Evolutionary conservation across 2,113 vertebrate genomes (phyloP).

Genomic region (Labeo catla): DNA sequence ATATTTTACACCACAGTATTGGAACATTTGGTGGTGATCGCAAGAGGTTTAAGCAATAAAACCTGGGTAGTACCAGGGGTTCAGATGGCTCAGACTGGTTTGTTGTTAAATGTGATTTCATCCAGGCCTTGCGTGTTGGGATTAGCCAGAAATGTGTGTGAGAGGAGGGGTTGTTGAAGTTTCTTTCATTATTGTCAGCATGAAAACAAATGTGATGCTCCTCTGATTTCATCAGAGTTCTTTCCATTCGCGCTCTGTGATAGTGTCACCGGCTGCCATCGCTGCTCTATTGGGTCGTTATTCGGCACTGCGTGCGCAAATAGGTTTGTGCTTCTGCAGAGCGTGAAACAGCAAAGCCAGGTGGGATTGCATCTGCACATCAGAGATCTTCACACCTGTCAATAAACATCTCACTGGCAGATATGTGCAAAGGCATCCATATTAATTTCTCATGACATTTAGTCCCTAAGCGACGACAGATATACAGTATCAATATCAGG

Average conservation of each 20-base stretch:
- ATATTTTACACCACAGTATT: background rate
- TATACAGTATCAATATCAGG: background rate
- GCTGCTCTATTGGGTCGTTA: conserved; percentile 6
- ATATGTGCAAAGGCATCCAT: conserved; percentile 21
- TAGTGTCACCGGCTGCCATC: conserved; percentile 12
- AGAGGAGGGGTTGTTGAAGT: conserved; percentile 1
- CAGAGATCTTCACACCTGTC: conserved; percentile 42
- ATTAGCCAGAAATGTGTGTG: background rate
- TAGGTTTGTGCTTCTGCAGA: conserved; percentile 21
- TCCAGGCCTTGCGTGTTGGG: background rate
- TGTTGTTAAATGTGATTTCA: background rate
- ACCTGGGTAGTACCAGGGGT: background rate
- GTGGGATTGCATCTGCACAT: conserved; percentile 49
- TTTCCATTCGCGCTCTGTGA: conserved; percentile 16
- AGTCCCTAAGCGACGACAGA: background rate
- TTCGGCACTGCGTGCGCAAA: conserved; percentile 9
- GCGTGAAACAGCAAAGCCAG: conserved; percentile 38
- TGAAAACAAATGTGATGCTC: conserved; percentile 28
- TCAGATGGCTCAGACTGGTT: background rate
- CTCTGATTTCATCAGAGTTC: conserved; percentile 34
- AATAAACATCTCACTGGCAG: conserved; percentile 40
- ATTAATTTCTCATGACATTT: conserved; percentile 17
- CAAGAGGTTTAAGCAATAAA: conserved; percentile 9
- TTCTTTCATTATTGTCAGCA: conserved; percentile 43
- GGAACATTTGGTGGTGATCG: background rate